Evolutionary conservation across 1,140 invertebrate species (phyloP), one percentile per base, ranked within the genome.

Genomic region (Parasteatoda tepidariorum): DNA sequence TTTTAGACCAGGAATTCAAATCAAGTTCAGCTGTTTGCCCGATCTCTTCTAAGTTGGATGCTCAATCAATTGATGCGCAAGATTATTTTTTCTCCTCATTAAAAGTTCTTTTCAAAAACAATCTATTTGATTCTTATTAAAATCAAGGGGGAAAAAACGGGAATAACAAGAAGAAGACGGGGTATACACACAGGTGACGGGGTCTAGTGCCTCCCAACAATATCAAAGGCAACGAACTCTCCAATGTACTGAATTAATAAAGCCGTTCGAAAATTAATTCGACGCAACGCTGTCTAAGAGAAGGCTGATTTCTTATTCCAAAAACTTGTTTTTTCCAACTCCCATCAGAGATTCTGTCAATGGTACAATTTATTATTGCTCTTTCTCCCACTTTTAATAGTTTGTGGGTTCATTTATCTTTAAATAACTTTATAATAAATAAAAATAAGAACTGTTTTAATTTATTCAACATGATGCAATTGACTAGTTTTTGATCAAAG

Each of bases 211-310:
- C 9, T 48, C 18, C 18, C 4, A 2, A 9, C 18, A 48, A 48
- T 48, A 48, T 48, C 9, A 18, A 33, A 76, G 74, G 30, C 74
- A 64, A 64, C 22, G 74, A 76, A 66, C 74, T 76, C 61, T 18
- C 28, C 33, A 76, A 64, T 48, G 59, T 57, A 54, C 74, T 71
- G 74, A 76, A 76, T 76, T 76, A 76, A 76, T 76, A 76, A 64
- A 76, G 74, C 33, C 24, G 74, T 74, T 41, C 28, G 28, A 24
- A 48, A 74, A 74, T 76, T 76, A 76, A 76, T 76, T 76, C 34
- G 26, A 74, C 15, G 31, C 31, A 28, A 30, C 71, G n/a, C 24
- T 54, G 33, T 76, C 74, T 64, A 26, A 13, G 22, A 48, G 34
- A 48, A 41, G 34, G 28, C 54, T 61, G 33, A 74, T 74, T 74